Evolutionary conservation across 2,113 vertebrate genomes (phyloP).

Genomic region (Panthera uncia): DNA sequence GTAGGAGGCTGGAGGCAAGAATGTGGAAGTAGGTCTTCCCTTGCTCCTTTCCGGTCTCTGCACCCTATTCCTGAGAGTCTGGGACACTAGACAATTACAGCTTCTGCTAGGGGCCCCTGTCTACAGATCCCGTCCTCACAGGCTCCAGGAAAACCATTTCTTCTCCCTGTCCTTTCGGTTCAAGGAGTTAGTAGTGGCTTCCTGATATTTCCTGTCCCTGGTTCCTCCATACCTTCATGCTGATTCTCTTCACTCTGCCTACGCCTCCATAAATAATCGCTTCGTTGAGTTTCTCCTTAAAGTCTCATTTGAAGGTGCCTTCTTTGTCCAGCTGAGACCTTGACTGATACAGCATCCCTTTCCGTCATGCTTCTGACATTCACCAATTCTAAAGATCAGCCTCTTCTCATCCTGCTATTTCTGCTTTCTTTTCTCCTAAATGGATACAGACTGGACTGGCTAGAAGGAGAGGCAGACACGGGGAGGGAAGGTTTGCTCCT

Average conservation of each 20-base stretch:
- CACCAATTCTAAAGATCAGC: background rate
- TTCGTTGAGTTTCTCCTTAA: background rate
- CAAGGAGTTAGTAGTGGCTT: background rate
- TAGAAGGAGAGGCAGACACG: background rate
- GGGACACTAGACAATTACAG: background rate
- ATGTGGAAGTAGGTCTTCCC: background rate
- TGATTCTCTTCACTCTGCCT: background rate
- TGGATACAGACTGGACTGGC: background rate
- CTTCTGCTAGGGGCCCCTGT: background rate
- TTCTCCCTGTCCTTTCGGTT: background rate
- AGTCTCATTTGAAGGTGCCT: background rate
- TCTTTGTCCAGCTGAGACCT: background rate
- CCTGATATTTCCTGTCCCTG: background rate
- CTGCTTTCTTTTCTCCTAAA: conserved; percentile 1
- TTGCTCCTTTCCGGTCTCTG: background rate
- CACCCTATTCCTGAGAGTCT: background rate
- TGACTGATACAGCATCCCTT: background rate
- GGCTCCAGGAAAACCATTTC: background rate
- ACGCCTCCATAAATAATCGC: background rate
- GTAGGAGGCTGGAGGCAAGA: background rate
- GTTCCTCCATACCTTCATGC: background rate
- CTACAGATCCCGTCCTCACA: background rate
- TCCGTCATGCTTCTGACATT: background rate
- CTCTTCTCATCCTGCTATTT: background rate
- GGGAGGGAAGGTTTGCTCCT: background rate